Evolutionary conservation across 2,797 vertebrate species (phyloP).

Genomic region (Tokudaia tokunoshimensis): DNA sequence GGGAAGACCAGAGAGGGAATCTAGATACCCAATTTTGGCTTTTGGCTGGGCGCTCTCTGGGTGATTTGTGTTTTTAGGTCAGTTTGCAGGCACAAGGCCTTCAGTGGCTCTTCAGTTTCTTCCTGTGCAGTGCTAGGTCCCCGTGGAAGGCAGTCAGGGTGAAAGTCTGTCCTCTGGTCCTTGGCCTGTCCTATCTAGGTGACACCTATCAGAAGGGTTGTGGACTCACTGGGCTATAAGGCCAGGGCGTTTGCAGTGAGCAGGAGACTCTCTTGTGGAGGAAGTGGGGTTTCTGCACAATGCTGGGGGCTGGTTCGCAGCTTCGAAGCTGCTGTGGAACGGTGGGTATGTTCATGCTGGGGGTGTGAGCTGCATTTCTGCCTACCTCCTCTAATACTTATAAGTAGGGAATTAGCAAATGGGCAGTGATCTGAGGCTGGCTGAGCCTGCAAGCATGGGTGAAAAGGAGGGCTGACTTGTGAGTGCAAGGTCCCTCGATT

Average conservation of each 20-base stretch:
- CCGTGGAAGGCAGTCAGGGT: neutral
- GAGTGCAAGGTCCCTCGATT: neutral
- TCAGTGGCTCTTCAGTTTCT: neutral
- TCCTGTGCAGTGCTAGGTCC: neutral
- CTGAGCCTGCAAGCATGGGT: neutral
- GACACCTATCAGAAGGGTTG: neutral
- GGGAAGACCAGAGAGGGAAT: neutral
- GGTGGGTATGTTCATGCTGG: fast-evolving
- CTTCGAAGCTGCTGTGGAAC: neutral
- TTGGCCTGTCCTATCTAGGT: neutral
- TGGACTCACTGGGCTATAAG: neutral
- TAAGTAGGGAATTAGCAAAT: neutral
- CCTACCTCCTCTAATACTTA: neutral
- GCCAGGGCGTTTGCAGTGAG: neutral
- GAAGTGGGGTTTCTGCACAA: neutral
- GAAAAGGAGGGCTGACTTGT: neutral
- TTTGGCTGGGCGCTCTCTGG: neutral
- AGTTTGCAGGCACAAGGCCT: neutral
- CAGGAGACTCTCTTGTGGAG: neutral
- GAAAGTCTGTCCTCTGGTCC: neutral
- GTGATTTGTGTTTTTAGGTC: neutral
- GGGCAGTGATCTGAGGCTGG: neutral
- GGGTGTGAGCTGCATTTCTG: neutral
- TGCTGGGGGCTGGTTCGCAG: neutral
- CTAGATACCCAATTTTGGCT: neutral